Conservation (phyloP, 2,113 vertebrate genomes). For the Apus apus region DNA sequence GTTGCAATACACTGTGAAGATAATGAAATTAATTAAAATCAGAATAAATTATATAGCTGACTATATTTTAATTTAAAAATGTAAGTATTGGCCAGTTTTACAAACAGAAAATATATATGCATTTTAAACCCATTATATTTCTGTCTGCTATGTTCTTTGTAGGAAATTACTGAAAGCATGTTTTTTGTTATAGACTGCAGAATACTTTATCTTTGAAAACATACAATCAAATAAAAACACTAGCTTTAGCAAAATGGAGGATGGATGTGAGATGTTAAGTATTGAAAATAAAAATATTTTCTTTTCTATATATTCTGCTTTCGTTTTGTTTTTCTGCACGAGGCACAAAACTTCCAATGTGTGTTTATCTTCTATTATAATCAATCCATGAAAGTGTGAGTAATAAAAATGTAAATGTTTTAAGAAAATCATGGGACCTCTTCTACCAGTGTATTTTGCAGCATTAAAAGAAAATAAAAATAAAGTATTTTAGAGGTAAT, state of each 20-base stretch:
- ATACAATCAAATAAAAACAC: fast-evolving
- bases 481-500: not conserved
- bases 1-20: not conserved
- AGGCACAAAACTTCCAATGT: not conserved
- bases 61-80: not conserved
- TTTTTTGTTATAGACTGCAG: not conserved
- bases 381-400: not conserved
- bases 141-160: not conserved
- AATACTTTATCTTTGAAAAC: not conserved
- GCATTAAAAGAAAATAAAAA: not conserved
- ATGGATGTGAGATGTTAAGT: not conserved
- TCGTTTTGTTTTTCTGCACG: not conserved
- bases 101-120: not conserved
- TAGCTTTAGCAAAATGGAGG: not conserved
- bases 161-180: not conserved
- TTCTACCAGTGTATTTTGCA: not conserved
- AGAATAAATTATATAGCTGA: not conserved
- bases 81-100: not conserved
- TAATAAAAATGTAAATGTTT: not conserved
- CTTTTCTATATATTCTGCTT: not conserved
- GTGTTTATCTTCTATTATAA: not conserved
- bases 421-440: not conserved
- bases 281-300: not conserved
- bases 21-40: not conserved
- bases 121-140: not conserved